Evolutionary conservation across 2,113 vertebrate genomes (phyloP).

Genomic region (Nansenia antarctica): DNA sequence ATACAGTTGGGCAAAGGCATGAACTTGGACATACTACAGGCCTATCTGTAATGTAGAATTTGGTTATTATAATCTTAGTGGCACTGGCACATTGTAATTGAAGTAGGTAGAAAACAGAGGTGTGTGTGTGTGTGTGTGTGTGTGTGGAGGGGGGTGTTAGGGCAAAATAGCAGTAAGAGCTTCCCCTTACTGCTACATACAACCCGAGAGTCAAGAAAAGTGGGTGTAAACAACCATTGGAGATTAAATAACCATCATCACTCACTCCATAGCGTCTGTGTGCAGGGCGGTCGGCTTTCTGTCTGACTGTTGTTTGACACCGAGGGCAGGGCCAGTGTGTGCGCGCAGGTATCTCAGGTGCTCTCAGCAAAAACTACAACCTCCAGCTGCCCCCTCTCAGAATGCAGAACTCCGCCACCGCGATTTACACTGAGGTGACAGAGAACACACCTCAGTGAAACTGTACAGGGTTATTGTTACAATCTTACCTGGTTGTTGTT

Average conservation of each 20-base stretch:
- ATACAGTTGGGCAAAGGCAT: not conserved
- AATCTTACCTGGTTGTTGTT: conserved; percentile 63
- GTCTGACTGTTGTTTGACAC: conserved; percentile 67
- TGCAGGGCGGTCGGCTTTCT: conserved; percentile 68
- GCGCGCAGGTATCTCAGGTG: conserved; percentile 32
- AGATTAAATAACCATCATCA: conserved; percentile 60
- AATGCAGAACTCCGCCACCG: conserved; percentile 56
- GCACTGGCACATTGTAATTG: not conserved
- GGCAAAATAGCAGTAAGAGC: not conserved
- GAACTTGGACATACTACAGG: no score
- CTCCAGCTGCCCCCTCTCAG: conserved; percentile 39
- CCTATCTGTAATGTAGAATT: not conserved
- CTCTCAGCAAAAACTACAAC: conserved; percentile 45
- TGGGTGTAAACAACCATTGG: conserved; percentile 32
- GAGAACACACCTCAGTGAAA: conserved; percentile 73
- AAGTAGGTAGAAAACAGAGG: no score
- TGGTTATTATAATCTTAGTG: not conserved
- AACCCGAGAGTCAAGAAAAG: conserved; percentile 30
- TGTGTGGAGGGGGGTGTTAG: not conserved
- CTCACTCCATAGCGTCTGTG: conserved; percentile 81
- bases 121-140: no score
- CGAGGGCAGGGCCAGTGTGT: conserved; percentile 41
- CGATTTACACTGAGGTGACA: conserved; percentile 75
- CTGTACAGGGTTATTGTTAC: conserved; percentile 57
- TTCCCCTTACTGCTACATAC: conserved; percentile 1